Evolutionary conservation across 2,797 vertebrate genomes (phyloP), one percentile per base, ranked within the genome.

Genomic region (Gymnothorax javanicus): DNA sequence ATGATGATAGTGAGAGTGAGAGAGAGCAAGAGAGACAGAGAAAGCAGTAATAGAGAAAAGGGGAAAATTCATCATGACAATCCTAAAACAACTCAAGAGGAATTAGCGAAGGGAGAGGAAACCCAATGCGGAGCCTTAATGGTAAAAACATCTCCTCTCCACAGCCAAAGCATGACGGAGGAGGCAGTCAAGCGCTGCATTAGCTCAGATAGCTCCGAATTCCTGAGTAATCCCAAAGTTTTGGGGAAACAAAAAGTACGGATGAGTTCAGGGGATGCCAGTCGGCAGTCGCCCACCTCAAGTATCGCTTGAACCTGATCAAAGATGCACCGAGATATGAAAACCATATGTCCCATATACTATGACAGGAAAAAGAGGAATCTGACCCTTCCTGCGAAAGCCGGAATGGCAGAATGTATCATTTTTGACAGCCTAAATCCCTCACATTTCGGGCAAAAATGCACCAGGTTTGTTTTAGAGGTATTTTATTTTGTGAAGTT

Each of bases 331-430:
- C 17, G 7, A 8, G 50, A 79, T 52, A 79, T 54, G 75, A 79
- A 54, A 79, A 79, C 17, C 75, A 79, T 54, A 79, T 54, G 50
- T 20, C 11, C 8, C 50, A n/a, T 79, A 54, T 54, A 79, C 15
- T n/a, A 54, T 54, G 75, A 79, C 43, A 23, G 27, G 50, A 20
- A 54, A 79, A 33, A 23, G 75, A 54, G 75, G 75, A 79, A 79
- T 20, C 75, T 54, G 75, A 50, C 75, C 54, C 15, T n/a, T 79
- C 50, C 15, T 0, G 50, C 20, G 50, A 52, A 15, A 79, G 50
- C 75, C 75, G 54, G 50, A 52, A 79, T 23, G 75, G 75, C 50
- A 23, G 75, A 79, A 79, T 79, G 75, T 79, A 79, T 79, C 75
- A 79, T 54, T 54, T 43, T 56, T 79, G 75, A 79, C 75, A 79